phyloP scores from a whole-genome alignment of 2,113 vertebrate genomes.

The Theristicus caerulescens region DNA sequence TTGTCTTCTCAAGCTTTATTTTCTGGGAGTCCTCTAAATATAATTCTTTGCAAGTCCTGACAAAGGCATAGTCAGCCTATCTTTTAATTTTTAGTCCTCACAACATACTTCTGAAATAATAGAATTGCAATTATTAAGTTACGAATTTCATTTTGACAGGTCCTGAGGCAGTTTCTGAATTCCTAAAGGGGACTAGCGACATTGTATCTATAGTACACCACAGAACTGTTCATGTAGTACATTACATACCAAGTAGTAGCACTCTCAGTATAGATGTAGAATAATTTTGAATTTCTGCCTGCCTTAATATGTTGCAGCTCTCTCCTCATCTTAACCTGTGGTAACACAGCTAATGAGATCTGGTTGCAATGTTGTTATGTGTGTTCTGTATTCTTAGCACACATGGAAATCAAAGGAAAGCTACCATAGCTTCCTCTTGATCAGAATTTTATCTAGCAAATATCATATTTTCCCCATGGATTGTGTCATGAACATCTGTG shows the following conservation, averaged over 20 bases:
- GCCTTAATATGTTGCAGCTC: not conserved
- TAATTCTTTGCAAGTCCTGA: not conserved
- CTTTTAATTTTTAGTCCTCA: not conserved
- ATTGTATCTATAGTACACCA: not conserved
- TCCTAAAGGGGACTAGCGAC: not conserved
- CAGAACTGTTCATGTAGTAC: not conserved
- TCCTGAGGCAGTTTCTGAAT: not conserved
- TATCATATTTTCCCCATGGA: not conserved
- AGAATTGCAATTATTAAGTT: not conserved
- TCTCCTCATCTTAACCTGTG: not conserved
- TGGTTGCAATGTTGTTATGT: not conserved
- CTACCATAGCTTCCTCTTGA: not conserved
- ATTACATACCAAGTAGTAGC: not conserved
- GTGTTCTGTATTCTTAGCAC: not conserved
- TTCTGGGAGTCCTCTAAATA: not conserved
- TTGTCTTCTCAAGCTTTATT: not conserved
- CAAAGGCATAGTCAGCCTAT: not conserved
- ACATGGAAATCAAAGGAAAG: not conserved
- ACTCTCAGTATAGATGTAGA: not conserved
- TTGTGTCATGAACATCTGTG: not conserved
- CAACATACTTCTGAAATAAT: not conserved
- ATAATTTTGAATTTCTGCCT: not conserved
- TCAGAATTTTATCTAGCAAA: not conserved
- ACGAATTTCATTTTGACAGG: not conserved
- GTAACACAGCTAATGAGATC: not conserved